These are phyloP conservation scores for Acronicta alni DNA, from an alignment of 2,888 invertebrate genomes.

Conservation along the genomic window DNA sequence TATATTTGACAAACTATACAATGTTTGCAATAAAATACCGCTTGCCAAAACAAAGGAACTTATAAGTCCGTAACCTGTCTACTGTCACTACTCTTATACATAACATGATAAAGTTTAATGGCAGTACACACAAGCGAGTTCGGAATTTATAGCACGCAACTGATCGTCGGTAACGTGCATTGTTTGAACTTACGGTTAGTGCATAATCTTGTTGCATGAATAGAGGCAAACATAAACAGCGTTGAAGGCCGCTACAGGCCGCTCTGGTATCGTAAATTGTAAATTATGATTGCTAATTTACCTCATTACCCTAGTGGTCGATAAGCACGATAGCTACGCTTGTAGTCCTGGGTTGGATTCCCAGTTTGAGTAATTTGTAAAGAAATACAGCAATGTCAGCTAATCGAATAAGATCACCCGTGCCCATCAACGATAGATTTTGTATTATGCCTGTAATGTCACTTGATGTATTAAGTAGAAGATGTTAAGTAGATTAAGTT, in stretches of 20 bases:
- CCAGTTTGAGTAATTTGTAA: too few species aligned
- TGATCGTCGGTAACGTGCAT: conserved; percentile 9
- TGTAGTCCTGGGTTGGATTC: too few species aligned
- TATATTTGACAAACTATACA: too few species aligned
- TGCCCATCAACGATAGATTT: too few species aligned
- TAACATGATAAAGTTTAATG: conserved; percentile 22
- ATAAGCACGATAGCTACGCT: too few species aligned
- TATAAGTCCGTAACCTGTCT: neutral
- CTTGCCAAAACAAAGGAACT: neutral
- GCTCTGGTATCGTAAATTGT: neutral
- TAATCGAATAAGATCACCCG: too few species aligned
- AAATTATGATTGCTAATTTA: neutral
- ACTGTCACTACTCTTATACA: conserved; percentile 1
- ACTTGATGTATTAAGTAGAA: too few species aligned
- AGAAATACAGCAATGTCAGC: too few species aligned
- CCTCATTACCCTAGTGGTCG: too few species aligned
- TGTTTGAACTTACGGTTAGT: conserved; percentile 28
- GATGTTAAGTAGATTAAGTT: too few species aligned
- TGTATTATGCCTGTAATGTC: too few species aligned
- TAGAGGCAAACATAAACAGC: conserved; percentile 3
- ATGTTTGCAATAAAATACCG: too few species aligned
- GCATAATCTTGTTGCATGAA: conserved; percentile 34
- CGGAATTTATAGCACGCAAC: conserved; percentile 23
- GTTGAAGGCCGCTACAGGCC: neutral
- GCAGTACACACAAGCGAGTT: conserved; percentile 3